Evolutionary conservation across 2,113 vertebrate genomes (phyloP).

Genomic region (Bubo blakistoni): DNA sequence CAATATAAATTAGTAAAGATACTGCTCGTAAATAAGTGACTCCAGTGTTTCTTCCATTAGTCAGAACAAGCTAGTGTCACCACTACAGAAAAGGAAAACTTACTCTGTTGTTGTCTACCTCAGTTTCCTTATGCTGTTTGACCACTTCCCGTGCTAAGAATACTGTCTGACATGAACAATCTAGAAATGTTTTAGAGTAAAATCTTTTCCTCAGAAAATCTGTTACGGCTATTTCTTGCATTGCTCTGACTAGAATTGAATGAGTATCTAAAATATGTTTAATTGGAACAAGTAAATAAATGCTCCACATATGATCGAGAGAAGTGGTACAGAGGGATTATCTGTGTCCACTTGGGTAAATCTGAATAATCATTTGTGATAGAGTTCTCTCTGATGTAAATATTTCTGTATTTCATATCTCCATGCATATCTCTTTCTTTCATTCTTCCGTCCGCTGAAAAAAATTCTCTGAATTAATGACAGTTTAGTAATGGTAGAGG

Average conservation of each 20-base stretch:
- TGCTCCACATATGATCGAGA: background rate
- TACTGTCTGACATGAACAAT: background rate
- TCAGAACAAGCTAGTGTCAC: background rate
- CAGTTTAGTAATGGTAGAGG: background rate
- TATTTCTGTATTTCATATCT: background rate
- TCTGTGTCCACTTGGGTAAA: background rate
- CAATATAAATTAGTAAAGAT: background rate
- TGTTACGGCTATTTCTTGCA: background rate
- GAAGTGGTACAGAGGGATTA: background rate
- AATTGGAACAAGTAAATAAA: background rate
- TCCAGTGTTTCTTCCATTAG: background rate
- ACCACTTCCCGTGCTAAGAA: background rate
- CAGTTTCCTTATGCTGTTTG: background rate
- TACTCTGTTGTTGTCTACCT: background rate
- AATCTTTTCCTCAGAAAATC: background rate
- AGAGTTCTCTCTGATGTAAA: background rate
- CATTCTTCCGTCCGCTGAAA: background rate
- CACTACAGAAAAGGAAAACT: background rate
- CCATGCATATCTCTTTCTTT: background rate
- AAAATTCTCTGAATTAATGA: background rate
- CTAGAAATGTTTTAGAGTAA: background rate
- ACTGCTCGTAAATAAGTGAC: background rate
- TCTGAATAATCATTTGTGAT: background rate
- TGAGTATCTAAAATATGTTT: background rate
- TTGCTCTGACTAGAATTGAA: background rate